phyloP scores from a whole-genome alignment of 1,140 invertebrate genomes.

The Cataglyphis hispanica region DNA sequence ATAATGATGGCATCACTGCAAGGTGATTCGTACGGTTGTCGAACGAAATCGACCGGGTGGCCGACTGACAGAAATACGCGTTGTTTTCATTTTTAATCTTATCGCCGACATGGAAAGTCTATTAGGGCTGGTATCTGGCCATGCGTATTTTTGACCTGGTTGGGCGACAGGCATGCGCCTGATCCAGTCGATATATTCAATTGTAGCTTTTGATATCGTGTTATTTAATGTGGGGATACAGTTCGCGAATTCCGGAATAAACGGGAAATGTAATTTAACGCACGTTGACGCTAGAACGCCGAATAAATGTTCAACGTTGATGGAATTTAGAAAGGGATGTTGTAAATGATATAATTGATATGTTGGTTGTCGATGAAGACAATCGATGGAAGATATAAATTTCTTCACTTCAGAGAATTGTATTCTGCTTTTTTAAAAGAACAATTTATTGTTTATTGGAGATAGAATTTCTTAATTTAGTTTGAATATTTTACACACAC shows the following conservation, averaged over 20 bases:
- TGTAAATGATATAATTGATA: slow-evolving; percentile 48
- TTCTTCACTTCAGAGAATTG: slow-evolving; percentile 7
- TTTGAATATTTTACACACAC: background rate
- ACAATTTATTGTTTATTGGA: too few species aligned
- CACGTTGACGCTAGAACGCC: slow-evolving; percentile 31
- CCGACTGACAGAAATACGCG: slow-evolving; percentile 60
- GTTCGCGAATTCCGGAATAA: slow-evolving; percentile 51
- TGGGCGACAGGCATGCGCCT: slow-evolving; percentile 27
- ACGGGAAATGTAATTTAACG: slow-evolving; percentile 57
- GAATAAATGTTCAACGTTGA: slow-evolving; percentile 42
- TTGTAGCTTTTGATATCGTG: slow-evolving; percentile 56
- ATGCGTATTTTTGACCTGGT: slow-evolving; percentile 48
- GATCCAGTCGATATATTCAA: slow-evolving; percentile 49
- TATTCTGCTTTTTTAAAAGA: background rate
- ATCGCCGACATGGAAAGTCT: slow-evolving; percentile 59
- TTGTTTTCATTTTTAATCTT: slow-evolving; percentile 58
- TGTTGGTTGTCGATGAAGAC: slow-evolving; percentile 26
- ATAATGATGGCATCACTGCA: slow-evolving; percentile 14
- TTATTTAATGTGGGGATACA: slow-evolving; percentile 53
- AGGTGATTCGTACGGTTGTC: slow-evolving; percentile 10
- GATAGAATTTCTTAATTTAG: background rate
- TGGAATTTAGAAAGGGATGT: slow-evolving; percentile 27
- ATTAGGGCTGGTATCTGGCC: slow-evolving; percentile 52
- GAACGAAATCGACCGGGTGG: slow-evolving; percentile 52
- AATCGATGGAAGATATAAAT: slow-evolving; percentile 3